A percentile compares a stretch with the other conserved stretches of the same genome.
Evolutionary conservation across 2,888 invertebrate genomes (phyloP).

Genomic region (Gisinianus flammeolus): DNA sequence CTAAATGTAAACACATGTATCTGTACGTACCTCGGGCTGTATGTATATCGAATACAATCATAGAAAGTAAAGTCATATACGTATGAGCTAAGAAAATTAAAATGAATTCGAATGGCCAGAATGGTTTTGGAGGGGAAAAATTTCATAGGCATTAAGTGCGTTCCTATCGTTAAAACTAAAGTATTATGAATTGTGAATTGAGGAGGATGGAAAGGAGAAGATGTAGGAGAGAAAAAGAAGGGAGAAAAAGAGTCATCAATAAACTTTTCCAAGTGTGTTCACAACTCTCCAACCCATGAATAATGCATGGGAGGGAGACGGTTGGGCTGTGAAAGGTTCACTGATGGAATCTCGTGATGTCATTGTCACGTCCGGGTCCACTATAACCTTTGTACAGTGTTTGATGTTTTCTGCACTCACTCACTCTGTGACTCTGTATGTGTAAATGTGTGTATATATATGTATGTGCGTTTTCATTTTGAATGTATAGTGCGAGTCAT

Average conservation of each 20-base stretch:
- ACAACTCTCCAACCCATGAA: constrained; percentile 15
- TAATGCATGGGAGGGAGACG: neutral
- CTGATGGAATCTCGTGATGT: constrained; percentile 15
- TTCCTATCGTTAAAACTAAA: too few species aligned
- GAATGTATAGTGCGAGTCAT: too few species aligned
- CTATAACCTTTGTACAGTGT: neutral
- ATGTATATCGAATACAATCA: too few species aligned
- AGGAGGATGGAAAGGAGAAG: neutral
- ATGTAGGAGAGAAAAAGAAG: neutral
- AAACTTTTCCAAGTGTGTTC: constrained; percentile 8
- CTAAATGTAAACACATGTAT: neutral
- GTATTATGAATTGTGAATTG: too few species aligned
- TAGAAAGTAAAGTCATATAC: neutral
- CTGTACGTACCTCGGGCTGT: too few species aligned
- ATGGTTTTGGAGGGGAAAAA: too few species aligned
- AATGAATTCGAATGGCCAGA: constrained; percentile 16
- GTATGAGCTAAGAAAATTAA: constrained; percentile 10
- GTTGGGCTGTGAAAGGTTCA: neutral
- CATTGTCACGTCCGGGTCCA: constrained; percentile 22
- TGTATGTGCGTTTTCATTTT: too few species aligned
- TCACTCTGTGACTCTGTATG: neutral
- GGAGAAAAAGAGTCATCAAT: constrained; percentile 4
- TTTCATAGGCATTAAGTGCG: too few species aligned
- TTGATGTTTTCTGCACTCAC: neutral
- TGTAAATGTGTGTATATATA: neutral